Evolutionary conservation across 64 coral and sea anemone species (phyloP).

Genomic region (Astreopora myriophthalma): DNA sequence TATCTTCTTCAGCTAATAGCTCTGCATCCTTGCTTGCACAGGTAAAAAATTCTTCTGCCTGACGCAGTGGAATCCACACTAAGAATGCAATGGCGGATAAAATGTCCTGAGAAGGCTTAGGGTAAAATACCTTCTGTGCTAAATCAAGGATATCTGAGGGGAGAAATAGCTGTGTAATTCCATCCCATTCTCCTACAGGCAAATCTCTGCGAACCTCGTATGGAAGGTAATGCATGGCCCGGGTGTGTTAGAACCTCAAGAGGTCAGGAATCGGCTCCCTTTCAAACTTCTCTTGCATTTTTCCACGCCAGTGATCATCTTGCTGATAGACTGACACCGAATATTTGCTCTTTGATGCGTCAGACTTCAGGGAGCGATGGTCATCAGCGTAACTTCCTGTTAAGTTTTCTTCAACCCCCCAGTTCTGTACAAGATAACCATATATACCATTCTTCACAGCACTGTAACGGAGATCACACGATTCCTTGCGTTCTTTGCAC

Average conservation of each 20-base stretch:
- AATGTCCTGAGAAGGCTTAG: not conserved
- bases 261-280: constrained; percentile 16
- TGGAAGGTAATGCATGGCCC: constrained; percentile 16
- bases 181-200: constrained; percentile 29
- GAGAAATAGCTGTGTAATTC: constrained; percentile 2
- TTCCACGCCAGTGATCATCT: not conserved
- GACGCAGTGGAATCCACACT: constrained; percentile 10
- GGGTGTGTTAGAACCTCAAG: not conserved
- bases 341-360: too few relatives aligned
- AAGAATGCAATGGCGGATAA: constrained; percentile 29
- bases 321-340: too few relatives aligned
- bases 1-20: constrained; percentile 25
- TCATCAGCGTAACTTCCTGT: constrained; percentile 30
- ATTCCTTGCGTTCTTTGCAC: not conserved
- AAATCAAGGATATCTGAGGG: constrained; percentile 49
- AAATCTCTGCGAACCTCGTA: not conserved
- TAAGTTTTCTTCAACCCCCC: not conserved
- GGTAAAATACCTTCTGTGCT: constrained; percentile 21
- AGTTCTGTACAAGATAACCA: not conserved
- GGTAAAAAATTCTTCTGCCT: constrained; percentile 10
- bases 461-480: not conserved
- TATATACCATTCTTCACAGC: constrained; percentile 8
- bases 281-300: not conserved
- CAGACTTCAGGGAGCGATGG: not conserved
- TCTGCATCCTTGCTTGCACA: not conserved